Percentiles rank a stretch among this genome's conserved stretches.
Evolutionary conservation across 2,113 vertebrate genomes (phyloP).

Genomic region (Xenopus laevis): DNA sequence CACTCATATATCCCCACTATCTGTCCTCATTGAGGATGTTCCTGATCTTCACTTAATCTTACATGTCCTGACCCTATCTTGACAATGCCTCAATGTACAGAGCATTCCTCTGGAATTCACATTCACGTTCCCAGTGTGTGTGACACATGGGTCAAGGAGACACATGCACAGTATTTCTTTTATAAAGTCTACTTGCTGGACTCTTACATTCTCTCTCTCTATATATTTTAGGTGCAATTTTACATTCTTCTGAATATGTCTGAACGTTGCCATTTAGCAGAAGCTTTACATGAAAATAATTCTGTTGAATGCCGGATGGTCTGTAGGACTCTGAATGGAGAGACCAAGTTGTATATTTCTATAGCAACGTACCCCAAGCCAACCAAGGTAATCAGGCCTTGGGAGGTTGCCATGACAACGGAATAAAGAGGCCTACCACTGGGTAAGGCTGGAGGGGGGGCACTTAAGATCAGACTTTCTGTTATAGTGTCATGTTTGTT

Average conservation of each 20-base stretch:
- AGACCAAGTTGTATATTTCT: constrained; percentile 27
- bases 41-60: no score
- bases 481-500: constrained; percentile 30
- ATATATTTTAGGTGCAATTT: not conserved
- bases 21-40: no score
- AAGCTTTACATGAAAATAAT: not conserved
- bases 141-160: no score
- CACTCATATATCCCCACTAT: no score
- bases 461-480: not conserved
- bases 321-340: not conserved
- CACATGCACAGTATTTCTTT: no score
- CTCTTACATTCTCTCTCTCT: no score
- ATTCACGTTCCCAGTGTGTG: no score
- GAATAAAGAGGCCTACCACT: constrained; percentile 15
- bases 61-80: no score
- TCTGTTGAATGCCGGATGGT: not conserved
- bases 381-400: constrained; percentile 27
- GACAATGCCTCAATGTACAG: no score
- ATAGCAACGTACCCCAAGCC: constrained; percentile 37
- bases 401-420: constrained; percentile 26
- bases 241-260: not conserved
- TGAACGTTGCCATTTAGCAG: not conserved
- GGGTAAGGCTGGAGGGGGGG: constrained; percentile 2
- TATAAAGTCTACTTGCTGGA: no score
- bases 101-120: no score